Evolutionary conservation across 2,888 invertebrate genomes (phyloP).

Genomic region (Caenorhabditis doughertyi): DNA sequence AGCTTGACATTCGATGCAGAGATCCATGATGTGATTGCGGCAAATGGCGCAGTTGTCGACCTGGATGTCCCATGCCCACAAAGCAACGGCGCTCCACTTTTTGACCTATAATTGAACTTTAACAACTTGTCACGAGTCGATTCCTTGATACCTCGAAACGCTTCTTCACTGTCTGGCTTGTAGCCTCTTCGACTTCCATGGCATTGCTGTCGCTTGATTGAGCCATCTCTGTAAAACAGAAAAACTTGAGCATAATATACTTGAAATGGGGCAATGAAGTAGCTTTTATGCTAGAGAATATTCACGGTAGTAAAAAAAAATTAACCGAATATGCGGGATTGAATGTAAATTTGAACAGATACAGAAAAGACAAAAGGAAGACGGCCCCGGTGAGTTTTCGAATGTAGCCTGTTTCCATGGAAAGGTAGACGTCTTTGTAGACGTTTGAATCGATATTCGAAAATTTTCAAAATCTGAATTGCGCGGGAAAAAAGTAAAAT

Average conservation of each 20-base stretch:
- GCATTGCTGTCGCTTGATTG: constrained; percentile 48
- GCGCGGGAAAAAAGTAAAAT: no score
- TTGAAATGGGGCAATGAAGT: background rate
- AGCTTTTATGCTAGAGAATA: no score
- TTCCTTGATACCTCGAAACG: constrained; percentile 72
- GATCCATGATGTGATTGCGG: constrained; percentile 99
- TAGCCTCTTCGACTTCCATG: constrained; percentile 74
- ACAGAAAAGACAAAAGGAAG: no score
- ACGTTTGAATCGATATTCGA: no score
- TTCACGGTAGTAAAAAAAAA: no score
- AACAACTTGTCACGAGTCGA: background rate
- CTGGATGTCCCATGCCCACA: constrained; percentile 97
- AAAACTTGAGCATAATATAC: background rate
- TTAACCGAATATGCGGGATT: no score
- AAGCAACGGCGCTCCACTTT: constrained; percentile 99
- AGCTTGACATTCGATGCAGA: constrained; percentile 97
- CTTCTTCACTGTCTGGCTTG: constrained; percentile 70
- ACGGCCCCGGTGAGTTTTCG: no score
- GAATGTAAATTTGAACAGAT: no score
- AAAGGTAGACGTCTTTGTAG: no score
- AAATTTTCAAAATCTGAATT: no score
- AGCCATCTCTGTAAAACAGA: constrained; percentile 35
- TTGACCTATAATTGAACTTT: constrained; percentile 74
- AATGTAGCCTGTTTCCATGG: no score
- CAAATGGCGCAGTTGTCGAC: constrained; percentile 99